Percentiles rank a stretch among this genome's conserved stretches.
These are phyloP conservation scores for Psittacula echo DNA, from an alignment of 2,797 vertebrate species.

Conservation along the genomic window DNA sequence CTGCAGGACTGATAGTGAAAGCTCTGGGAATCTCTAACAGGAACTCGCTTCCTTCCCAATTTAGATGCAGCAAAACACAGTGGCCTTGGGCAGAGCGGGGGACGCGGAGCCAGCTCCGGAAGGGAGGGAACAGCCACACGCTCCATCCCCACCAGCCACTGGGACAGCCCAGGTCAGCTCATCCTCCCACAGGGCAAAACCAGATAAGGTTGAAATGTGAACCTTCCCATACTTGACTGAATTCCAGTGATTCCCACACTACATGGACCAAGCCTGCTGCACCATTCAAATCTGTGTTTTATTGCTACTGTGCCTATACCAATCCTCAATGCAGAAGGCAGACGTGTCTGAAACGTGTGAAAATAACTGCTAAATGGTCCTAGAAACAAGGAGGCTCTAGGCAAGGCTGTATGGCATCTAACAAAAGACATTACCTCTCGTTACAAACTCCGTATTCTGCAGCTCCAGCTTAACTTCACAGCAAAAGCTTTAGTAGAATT, in stretches of 20 bases:
- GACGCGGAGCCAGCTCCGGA: fast-evolving
- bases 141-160: neutral
- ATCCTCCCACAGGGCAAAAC: neutral
- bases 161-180: fast-evolving
- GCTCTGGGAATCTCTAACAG: conserved; percentile 1
- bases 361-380: neutral
- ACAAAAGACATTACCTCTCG: neutral
- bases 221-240: fast-evolving
- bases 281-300: neutral
- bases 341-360: neutral
- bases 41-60: neutral
- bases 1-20: neutral
- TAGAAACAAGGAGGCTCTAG: neutral
- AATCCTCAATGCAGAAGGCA: neutral
- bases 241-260: neutral
- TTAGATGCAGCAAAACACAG: neutral
- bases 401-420: neutral
- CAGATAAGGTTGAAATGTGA: fast-evolving
- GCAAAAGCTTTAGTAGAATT: neutral
- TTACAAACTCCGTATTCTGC: fast-evolving
- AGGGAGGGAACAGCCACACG: neutral
- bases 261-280: neutral
- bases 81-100: neutral
- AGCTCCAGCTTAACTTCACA: neutral
- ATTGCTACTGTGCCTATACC: neutral